Evolutionary conservation across 1,140 invertebrate genomes (phyloP).

Genomic region (Neodiprion pinetum): DNA sequence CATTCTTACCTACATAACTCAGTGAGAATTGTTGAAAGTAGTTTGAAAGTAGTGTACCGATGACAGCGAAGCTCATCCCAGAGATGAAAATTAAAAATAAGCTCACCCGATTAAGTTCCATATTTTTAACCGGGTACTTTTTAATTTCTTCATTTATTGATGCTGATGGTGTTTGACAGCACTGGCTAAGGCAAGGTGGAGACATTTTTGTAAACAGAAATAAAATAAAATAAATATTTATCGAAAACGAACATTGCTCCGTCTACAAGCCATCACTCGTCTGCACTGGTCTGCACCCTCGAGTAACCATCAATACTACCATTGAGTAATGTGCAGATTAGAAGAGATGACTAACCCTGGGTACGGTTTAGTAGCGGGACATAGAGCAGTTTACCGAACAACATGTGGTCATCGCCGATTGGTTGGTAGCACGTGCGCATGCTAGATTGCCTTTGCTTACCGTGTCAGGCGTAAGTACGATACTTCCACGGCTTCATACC

Average conservation of each 20-base stretch:
- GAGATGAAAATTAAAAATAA: conserved; percentile 40
- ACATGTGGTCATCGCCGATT: conserved; percentile 27
- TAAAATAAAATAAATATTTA: conserved; percentile 15
- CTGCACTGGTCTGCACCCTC: background rate
- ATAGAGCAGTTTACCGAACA: background rate
- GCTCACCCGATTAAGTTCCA: conserved; percentile 34
- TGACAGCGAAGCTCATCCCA: conserved; percentile 42
- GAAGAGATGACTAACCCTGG: no score
- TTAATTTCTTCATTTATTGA: conserved; percentile 30
- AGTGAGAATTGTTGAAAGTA: conserved; percentile 34
- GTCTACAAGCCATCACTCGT: background rate
- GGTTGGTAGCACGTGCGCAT: background rate
- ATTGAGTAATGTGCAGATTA: background rate
- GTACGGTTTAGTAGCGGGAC: no score
- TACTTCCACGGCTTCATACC: no score
- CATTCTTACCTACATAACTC: conserved; percentile 33
- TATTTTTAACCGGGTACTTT: conserved; percentile 23
- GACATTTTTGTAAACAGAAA: conserved; percentile 33
- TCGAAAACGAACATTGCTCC: conserved; percentile 16
- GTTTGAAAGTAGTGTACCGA: conserved; percentile 38
- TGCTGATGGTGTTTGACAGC: conserved; percentile 26
- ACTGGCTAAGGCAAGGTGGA: conserved; percentile 25
- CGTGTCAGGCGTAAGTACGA: no score
- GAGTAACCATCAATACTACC: conserved; percentile 8
- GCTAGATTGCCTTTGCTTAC: no score